A percentile compares a stretch with the other conserved stretches of the same genome.
These are phyloP conservation scores for Sinosuthora webbiana DNA, from an alignment of 2,113 vertebrate genomes.

Conservation along the genomic window DNA sequence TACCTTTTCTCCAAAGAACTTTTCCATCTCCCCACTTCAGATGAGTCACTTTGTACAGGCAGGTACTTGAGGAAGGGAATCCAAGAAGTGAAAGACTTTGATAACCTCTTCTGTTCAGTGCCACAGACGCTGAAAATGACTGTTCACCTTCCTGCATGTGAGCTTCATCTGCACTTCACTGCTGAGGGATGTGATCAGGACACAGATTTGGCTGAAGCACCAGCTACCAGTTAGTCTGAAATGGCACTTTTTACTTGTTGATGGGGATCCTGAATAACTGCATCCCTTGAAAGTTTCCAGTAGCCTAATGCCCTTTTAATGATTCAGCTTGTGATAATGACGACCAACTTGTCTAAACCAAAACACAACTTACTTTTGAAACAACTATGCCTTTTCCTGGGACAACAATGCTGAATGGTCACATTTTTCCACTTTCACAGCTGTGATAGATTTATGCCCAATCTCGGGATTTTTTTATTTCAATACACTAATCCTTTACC, in stretches of 20 bases:
- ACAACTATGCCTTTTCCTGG: background rate
- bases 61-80: background rate
- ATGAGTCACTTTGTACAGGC: accelerated
- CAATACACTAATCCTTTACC: background rate
- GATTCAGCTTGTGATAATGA: background rate
- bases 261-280: background rate
- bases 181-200: background rate
- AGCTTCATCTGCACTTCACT: background rate
- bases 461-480: background rate
- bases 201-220: background rate
- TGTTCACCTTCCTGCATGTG: background rate
- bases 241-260: background rate
- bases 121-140: background rate
- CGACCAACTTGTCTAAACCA: background rate
- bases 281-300: background rate
- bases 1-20: background rate
- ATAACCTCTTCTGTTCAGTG: background rate
- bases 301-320: background rate
- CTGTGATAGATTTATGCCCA: background rate
- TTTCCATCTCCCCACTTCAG: background rate
- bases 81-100: background rate
- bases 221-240: background rate
- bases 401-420: background rate
- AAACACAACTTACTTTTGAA: background rate
- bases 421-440: background rate